phyloP scores from a whole-genome alignment of 2,888 invertebrate genomes.

The Netelia melanura region DNA sequence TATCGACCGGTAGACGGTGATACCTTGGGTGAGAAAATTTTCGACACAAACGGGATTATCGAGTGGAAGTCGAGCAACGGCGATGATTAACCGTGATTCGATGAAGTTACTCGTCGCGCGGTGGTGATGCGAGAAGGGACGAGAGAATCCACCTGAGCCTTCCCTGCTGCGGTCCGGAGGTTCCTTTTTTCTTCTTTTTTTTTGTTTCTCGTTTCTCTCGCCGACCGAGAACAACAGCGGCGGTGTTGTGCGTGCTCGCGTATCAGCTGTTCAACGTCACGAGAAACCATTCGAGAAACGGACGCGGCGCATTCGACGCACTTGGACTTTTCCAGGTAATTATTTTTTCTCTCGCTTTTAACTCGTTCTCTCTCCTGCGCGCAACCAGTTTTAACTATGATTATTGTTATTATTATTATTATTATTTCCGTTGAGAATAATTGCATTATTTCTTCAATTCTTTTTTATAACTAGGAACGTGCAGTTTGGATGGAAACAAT shows the following conservation, averaged over 20 bases:
- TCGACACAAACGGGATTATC: constrained; percentile 28
- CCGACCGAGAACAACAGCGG: neutral
- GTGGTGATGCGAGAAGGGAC: neutral
- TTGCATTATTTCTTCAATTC: neutral
- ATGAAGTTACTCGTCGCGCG: neutral
- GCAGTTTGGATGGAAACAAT: constrained; percentile 17
- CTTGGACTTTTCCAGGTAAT: constrained; percentile 66
- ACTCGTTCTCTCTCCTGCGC: neutral
- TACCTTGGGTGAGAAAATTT: neutral
- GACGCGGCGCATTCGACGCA: constrained; percentile 26
- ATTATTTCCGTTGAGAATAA: neutral
- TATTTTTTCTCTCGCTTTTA: neutral
- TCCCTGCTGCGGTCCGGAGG: neutral
- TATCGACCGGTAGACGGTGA: constrained; percentile 39
- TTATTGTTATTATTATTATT: neutral
- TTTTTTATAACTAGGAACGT: neutral
- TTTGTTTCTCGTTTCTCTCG: no score
- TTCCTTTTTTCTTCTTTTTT: neutral
- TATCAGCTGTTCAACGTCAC: constrained; percentile 62
- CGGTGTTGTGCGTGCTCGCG: constrained; percentile 1
- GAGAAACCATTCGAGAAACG: constrained; percentile 51
- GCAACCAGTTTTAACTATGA: neutral
- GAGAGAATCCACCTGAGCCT: neutral
- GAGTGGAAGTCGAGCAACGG: constrained; percentile 29
- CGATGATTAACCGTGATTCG: constrained; percentile 33